A percentile compares a stretch with the other conserved stretches of the same genome.
phyloP scores from a whole-genome alignment of 2,888 invertebrate genomes.

The Scaptomyza tumidula region DNA sequence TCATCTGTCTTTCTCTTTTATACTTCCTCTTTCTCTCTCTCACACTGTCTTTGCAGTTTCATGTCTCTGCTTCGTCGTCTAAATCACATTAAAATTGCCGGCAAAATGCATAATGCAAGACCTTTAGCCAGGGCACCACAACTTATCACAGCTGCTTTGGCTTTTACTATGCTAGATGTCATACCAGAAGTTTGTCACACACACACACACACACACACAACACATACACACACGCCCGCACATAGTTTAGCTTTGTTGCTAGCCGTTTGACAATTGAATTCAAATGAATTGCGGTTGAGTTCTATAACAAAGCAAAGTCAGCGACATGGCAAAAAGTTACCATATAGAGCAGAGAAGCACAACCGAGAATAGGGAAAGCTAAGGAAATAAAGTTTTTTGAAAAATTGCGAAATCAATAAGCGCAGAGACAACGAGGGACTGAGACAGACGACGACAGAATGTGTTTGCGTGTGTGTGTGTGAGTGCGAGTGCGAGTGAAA shows the following conservation, averaged over 20 bases:
- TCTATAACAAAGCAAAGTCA: constrained; percentile 59
- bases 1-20: constrained; percentile 14
- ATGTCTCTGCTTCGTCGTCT: constrained; percentile 39
- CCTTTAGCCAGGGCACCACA: constrained; percentile 28
- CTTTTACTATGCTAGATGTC: constrained; percentile 25
- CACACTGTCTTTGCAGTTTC: neutral
- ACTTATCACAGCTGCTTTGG: constrained; percentile 37
- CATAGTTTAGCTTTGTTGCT: constrained; percentile 38
- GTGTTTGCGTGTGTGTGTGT: no score
- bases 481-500: neutral
- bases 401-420: constrained; percentile 70
- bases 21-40: neutral
- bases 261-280: constrained; percentile 71
- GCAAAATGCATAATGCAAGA: constrained; percentile 70
- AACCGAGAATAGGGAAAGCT: constrained; percentile 12
- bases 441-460: neutral
- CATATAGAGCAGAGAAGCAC: constrained; percentile 5
- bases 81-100: constrained; percentile 75
- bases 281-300: constrained; percentile 76
- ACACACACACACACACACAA: constrained; percentile 15
- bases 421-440: constrained; percentile 9
- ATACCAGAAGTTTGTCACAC: constrained; percentile 60
- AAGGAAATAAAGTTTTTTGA: constrained; percentile 43
- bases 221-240: constrained; percentile 21
- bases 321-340: constrained; percentile 27